phyloP scores from a whole-genome alignment of 2,113 vertebrate genomes.

The Brachypodius melanocephalos region DNA sequence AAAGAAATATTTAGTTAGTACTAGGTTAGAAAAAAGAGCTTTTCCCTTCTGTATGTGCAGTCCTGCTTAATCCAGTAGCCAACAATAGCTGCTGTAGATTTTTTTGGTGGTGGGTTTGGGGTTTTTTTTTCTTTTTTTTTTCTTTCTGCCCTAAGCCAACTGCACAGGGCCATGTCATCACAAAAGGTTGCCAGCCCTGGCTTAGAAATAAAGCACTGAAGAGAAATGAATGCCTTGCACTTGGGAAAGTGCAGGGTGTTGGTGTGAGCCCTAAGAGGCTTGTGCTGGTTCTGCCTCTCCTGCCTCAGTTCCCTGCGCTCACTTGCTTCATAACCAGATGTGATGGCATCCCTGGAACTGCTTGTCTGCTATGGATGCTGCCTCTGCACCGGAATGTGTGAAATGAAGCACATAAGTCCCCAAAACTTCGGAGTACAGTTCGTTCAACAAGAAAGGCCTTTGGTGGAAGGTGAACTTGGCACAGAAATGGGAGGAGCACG shows the following conservation, averaged over 20 bases:
- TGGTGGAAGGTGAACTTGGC: neutral
- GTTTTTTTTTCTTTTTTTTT: neutral
- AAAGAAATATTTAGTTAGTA: neutral
- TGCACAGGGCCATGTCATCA: accelerated
- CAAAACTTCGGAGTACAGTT: neutral
- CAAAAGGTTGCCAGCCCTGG: neutral
- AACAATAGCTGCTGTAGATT: neutral
- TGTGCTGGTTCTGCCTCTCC: neutral
- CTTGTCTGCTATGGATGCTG: neutral
- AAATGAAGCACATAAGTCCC: neutral
- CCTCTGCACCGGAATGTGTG: neutral
- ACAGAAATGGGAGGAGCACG: neutral
- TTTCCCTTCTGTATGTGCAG: neutral
- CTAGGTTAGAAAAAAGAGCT: neutral
- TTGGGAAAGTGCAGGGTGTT: neutral
- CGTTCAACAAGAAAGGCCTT: neutral
- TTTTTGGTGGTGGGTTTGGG: neutral
- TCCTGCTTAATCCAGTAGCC: neutral
- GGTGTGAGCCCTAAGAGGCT: neutral
- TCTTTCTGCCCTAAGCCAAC: neutral
- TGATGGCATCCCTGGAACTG: neutral
- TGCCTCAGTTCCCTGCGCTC: neutral
- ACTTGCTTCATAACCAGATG: accelerated
- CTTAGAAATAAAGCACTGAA: neutral
- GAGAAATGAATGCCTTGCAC: neutral